Evolutionary conservation across 2,888 invertebrate genomes (phyloP), one percentile per base, ranked within the genome.

Genomic region (Muscina levida): DNA sequence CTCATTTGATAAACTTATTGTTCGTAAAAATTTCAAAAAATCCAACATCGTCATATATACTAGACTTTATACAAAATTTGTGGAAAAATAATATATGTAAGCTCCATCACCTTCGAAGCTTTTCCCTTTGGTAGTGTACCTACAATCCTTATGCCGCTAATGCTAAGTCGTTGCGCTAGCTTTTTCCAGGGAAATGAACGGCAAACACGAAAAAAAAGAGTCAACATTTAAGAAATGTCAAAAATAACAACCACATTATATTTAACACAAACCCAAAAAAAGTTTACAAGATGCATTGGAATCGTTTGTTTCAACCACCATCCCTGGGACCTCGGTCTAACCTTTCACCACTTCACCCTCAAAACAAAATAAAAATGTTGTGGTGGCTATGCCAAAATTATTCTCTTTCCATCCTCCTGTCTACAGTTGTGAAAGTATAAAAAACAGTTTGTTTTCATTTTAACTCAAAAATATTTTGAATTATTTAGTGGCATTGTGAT

Each of bases 381-480:
- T n/a, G 66, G 22, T 42, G 53, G 68, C 19, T 56, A 51, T n/a
- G 42, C 26, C 17, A 59, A 68, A 77, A 71, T n/a, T 5, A 51
- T n/a, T n/a, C n/a, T n/a, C n/a, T n/a, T 46, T 13, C n/a, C 6
- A 66, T 66, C 62, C 42, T 39, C 10, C 22, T 26, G 70, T 66
- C 48, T 46, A 59, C 72, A 57, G 71, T 26, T 1, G 53, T 48
- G 66, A 70, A 2, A 59, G 71, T 26, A 1, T 62, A 57, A 71
- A 70, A 1, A 79, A 72, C 82, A 77, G 67, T 83, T 83, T 82
- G 82, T 82, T 82, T 83, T 76, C 82, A 83, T 83, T 83, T 73
- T 46, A 73, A 66, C 42, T 57, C 22, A 19, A 67, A 74, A 79
- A 72, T 81, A 77, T 79, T 77, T 81, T 84, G 72, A 83, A 84